phyloP scores from a whole-genome alignment of 2,797 vertebrate genomes.

The Anguilla megastoma region DNA sequence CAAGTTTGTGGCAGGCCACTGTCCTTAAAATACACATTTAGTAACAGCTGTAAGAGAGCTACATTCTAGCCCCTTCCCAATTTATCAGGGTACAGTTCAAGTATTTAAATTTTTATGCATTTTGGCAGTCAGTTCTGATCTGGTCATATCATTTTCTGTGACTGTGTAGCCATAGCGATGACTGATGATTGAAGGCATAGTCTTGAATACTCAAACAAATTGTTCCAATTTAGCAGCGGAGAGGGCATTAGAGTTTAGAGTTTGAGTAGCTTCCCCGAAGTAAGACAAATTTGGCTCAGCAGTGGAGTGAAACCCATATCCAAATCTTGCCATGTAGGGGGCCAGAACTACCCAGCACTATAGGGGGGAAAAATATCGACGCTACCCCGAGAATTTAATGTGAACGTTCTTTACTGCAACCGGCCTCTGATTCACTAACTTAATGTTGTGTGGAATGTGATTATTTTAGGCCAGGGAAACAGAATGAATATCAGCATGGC shows the following conservation, averaged over 20 bases:
- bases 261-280: conserved; percentile 17
- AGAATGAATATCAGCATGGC: conserved; percentile 42
- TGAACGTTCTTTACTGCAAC: conserved; percentile 46
- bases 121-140: not conserved
- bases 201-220: conserved; percentile 3
- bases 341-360: conserved; percentile 41
- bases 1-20: not conserved
- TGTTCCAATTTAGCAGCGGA: conserved; percentile 18
- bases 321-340: not conserved
- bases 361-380: conserved; percentile 44
- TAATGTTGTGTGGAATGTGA: conserved; percentile 25
- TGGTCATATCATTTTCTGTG: not conserved
- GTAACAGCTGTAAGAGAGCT: not conserved
- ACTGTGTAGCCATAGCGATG: not conserved
- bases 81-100: not conserved
- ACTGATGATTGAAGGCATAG: not conserved
- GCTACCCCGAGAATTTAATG: conserved; percentile 57
- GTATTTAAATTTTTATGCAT: not conserved
- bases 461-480: conserved; percentile 33
- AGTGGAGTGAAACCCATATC: not conserved
- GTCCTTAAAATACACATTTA: not conserved
- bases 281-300: conserved; percentile 23
- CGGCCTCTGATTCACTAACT: conserved; percentile 39
- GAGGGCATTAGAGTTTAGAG: conserved; percentile 18
- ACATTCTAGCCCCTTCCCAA: not conserved